Base-by-base conservation (phyloP, 2,113 vertebrate genomes). In the Vireo altiloquus region DNA sequence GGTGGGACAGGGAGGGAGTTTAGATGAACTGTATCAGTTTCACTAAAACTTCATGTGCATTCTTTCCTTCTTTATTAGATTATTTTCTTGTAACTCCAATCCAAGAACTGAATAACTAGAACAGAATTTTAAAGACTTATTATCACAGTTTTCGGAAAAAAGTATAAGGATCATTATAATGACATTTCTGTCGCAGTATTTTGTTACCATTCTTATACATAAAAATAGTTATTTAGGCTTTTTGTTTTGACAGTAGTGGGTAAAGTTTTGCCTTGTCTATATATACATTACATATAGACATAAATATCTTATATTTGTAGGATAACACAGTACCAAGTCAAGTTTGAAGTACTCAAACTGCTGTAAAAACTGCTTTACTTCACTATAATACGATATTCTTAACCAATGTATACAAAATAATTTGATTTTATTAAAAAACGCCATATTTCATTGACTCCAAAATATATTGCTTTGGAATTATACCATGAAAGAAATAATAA, bases 371-470 rank as follows among this genome's bases (percentile, higher is more conserved):
- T 4, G 27, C 14, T 76, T 89, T 59, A 59, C 9, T 64, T 72
- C 25, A 50, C 7, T 60, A 3, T 39, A 77, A 64, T 8, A 39
- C 3, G 10, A 28, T 79, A 85, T 50, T 54, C 31, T 53, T 70
- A 49, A 82, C 5, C 7, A 39, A 35, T 3, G 11, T 47, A 7
- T 31, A 49, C 4, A 53, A 35, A 42, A 2, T 1, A 50, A 13
- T 59, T 63, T 57, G 2, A 54, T 40, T 50, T 65, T 47, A 84
- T 56, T 64, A 31, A 83, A 77, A 80, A 68, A 19, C 10, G 13
- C 8, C 0, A 0, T 13, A 25, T 61, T 79, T 80, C 0, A 13
- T 69, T 70, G 13, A 24, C 18, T 80, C 13, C 6, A 59, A 69
- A 69, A 53, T 9, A 54, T 24, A 42, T 50, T 50, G 13, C 18